A percentile compares a stretch with the other conserved stretches of the same genome.
phyloP scores from a whole-genome alignment of 1,140 invertebrate genomes.

The Hydropsyche tenuis region DNA sequence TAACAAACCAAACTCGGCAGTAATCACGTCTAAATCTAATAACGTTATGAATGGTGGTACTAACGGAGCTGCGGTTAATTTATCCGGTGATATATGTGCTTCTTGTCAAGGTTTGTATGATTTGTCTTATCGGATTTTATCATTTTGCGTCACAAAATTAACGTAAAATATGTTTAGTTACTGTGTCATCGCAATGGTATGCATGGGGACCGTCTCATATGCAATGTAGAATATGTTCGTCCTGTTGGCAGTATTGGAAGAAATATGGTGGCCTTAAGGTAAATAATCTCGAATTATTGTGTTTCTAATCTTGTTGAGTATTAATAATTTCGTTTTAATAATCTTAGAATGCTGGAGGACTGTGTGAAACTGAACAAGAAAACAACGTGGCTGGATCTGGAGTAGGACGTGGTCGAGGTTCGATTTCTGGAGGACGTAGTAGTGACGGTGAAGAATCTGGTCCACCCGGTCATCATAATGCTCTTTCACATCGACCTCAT shows the following conservation, averaged over 20 bases:
- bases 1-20: conserved; percentile 80
- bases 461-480: conserved; percentile 53
- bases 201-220: conserved; percentile 90
- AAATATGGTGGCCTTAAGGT: conserved; percentile 95
- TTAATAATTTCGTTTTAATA: background rate
- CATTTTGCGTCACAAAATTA: background rate
- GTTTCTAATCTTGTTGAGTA: background rate
- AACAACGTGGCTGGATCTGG: conserved; percentile 17
- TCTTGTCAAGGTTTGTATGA: conserved; percentile 59
- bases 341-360: conserved; percentile 39
- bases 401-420: conserved; percentile 63
- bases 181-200: conserved; percentile 91
- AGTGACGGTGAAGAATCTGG: conserved; percentile 62
- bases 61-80: conserved; percentile 65
- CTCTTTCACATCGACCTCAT: conserved; percentile 78
- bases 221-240: conserved; percentile 89
- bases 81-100: conserved; percentile 55
- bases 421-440: conserved; percentile 53
- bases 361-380: conserved; percentile 44
- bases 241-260: conserved; percentile 98
- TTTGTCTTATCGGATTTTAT: conserved; percentile 17
- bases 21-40: conserved; percentile 60
- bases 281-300: conserved; percentile 48
- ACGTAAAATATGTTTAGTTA: conserved; percentile 58
- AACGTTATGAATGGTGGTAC: conserved; percentile 72